Evolutionary conservation across 2,888 invertebrate species (phyloP), one percentile per base, ranked within the genome.

Genomic region (Lasioglossum lativentre): DNA sequence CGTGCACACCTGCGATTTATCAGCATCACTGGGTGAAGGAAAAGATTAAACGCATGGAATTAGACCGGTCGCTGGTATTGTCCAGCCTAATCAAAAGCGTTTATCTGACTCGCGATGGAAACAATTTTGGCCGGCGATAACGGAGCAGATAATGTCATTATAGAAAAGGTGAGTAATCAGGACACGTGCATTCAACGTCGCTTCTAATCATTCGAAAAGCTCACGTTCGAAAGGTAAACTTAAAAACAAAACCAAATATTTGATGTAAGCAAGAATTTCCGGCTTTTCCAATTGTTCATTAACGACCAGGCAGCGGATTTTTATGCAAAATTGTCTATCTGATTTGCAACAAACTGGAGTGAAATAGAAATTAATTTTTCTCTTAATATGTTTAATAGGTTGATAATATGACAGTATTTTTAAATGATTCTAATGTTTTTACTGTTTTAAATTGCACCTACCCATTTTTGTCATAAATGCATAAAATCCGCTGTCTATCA

Each of bases 1-100:
- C 5, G 19, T 56, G 85, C 75, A 78, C 85, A 85, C 85, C 85
- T 85, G 85, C 72, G 83, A 14, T n/a, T 78, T 83, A 85, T 78
- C 78, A 63, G 4, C 42, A 52, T 42, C 59, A 47, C 34, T 2
- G 2, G n/a, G 45, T 74, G 27, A 47, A 73, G 68, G 63, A 52
- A 40, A 42, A 47, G 68, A 38, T 56, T 56, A 5, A 19, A 75
- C 2, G 10, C n/a, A 19, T 52, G 5, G 23, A 5, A 70, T 47
- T 38, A 8, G 27, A 52, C 47, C 14, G 66, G 19, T 8, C 19
- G 10, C 30, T 6, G 73, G 45, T 34, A 68, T 19, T 38, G 14
- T n/a, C 10, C 3, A 56, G 14, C 30, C 14, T 70, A 71, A 71
- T 71, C 27, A 14, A 66, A 66, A 19, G 16, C 3, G 1, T 34